Evolutionary conservation across 2,113 vertebrate species (phyloP), one percentile per base, ranked within the genome.

Genomic region (Heloderma charlesbogerti): DNA sequence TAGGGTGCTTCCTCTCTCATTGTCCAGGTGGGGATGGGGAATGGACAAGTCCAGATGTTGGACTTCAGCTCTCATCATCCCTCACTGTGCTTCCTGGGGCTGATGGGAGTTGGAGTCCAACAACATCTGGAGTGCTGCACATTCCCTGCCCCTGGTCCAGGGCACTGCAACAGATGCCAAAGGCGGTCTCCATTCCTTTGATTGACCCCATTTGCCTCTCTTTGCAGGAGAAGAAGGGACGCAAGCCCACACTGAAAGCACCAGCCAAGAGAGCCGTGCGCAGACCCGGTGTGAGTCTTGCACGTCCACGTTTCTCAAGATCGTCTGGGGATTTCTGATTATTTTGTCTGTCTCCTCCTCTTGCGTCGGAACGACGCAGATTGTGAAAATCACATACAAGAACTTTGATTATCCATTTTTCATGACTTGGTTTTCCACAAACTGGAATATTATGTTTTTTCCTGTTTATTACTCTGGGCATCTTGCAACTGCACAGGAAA

Each of bases 391-490:
- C 95, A 99, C 99, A 22, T 99, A 98, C 95, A 98, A 99, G 97
- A 99, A 99, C 91, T 99, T 99, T 97, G 99, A 99, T 97, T 99
- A 99, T 94, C 99, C 99, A 79, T 99, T 99, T 98, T 99, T 99
- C 98, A 98, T 99, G 97, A 99, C 99, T 94, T 99, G 99, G 99
- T 99, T 99, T 98, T 99, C 99, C 96, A 99, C 99, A 97, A 99
- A 99, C 97, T 99, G 99, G 99, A 99, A 99, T 97, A 99, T 99
- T 96, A 98, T 99, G 97, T 98, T 99, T 97, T 99, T 99, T 86
- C 99, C 99, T 66, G 97, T 99, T 95, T 99, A 99, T 98, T 99
- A 99, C 96, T 99, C 98, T 0, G 98, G 98, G 90, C 98, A 99
- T 86, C 96, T 99, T 92, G 98, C 98, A 91, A 98, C 98, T 25